Conservation (phyloP, 2,888 invertebrate species). For the Plagiodera versicolora region DNA sequence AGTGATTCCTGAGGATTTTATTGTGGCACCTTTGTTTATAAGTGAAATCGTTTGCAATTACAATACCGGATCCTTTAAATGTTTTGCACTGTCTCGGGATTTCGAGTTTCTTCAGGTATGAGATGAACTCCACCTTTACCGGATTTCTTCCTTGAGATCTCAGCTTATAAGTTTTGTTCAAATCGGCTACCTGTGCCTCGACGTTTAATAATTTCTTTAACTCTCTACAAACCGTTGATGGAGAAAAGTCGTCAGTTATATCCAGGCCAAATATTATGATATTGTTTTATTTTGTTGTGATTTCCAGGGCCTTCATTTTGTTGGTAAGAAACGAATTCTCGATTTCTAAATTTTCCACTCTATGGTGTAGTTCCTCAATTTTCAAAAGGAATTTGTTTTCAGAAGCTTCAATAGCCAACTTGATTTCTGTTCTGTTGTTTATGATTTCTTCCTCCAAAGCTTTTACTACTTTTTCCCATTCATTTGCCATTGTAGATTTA, state of each 20-base stretch:
- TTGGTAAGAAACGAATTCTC: conserved; percentile 1
- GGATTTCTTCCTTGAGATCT: not conserved
- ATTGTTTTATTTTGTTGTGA: not conserved
- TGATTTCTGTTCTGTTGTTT: too few species aligned
- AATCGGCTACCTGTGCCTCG: conserved; percentile 68
- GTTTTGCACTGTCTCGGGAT: conserved; percentile 4
- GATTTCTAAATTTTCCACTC: conserved; percentile 8
- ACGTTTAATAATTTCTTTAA: conserved; percentile 6
- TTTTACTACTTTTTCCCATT: not conserved
- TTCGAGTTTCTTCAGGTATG: conserved; percentile 9
- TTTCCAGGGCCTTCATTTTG: conserved; percentile 7
- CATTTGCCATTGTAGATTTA: too few species aligned
- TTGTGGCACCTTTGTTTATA: conserved; percentile 5
- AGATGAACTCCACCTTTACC: conserved; percentile 7
- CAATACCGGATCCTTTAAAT: not conserved
- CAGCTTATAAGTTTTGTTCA: not conserved
- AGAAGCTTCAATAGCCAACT: too few species aligned
- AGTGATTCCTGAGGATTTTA: conserved; percentile 4
- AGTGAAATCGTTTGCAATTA: conserved; percentile 4
- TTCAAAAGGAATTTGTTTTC: not conserved
- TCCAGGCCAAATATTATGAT: conserved; percentile 12
- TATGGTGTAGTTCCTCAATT: conserved; percentile 8
- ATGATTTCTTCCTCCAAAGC: not conserved
- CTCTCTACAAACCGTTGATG: not conserved
- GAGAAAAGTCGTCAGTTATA: not conserved